Evolutionary conservation across 2,797 vertebrate species (phyloP).

Genomic region (Gila robusta): DNA sequence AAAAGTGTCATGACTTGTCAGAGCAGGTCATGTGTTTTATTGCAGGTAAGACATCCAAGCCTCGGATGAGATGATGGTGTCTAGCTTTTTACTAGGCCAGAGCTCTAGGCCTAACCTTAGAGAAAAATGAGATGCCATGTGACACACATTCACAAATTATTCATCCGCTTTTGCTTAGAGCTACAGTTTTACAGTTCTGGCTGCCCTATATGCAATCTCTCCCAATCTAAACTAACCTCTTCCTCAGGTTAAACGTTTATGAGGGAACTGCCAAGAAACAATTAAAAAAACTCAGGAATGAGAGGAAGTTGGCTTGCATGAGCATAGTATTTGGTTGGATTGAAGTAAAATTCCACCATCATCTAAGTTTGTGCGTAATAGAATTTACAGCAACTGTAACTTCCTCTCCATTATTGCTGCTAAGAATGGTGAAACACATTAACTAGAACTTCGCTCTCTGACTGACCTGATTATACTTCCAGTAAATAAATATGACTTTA

Average conservation of each 20-base stretch:
- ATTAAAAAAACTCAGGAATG: not conserved
- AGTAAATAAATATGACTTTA: constrained; percentile 7
- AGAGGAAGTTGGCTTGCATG: constrained; percentile 4
- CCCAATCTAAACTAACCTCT: constrained; percentile 15
- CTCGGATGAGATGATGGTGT: not conserved
- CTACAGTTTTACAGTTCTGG: constrained; percentile 39
- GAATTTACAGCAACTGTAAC: not conserved
- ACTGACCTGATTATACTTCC: not conserved
- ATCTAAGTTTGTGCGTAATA: not conserved
- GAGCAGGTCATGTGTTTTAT: not conserved
- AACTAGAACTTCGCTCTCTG: constrained; percentile 3
- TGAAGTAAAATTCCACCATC: not conserved
- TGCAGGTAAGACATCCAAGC: not conserved
- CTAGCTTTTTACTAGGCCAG: constrained; percentile 16
- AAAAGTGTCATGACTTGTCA: not conserved
- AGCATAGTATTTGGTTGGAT: not conserved
- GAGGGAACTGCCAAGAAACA: not conserved
- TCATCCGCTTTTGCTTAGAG: constrained; percentile 49
- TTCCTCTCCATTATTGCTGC: constrained; percentile 18
- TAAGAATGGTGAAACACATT: constrained; percentile 7
- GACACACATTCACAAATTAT: constrained; percentile 67
- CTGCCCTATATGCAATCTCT: constrained; percentile 50
- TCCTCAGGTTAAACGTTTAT: constrained; percentile 27
- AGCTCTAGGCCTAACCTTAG: constrained; percentile 15
- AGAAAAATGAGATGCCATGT: constrained; percentile 52